phyloP scores from a whole-genome alignment of 2,797 vertebrate genomes.

The Gymnothorax reevesii region DNA sequence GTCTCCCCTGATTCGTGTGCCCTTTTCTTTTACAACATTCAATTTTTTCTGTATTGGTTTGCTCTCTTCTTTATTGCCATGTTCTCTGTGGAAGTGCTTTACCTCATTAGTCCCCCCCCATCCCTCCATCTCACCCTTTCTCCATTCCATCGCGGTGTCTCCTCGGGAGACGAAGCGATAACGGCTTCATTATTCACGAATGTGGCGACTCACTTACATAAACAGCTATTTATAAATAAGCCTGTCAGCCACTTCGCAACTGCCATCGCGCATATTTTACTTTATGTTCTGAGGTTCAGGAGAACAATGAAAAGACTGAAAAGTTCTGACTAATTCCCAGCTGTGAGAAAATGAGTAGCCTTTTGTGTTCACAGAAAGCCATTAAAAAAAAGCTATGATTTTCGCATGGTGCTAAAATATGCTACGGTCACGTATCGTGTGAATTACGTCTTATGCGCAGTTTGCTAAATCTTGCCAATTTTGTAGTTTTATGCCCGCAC shows the following conservation, averaged over 20 bases:
- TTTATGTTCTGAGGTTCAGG: background rate
- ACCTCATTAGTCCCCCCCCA: background rate
- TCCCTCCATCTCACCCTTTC: background rate
- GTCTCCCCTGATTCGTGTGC: background rate
- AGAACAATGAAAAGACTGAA: background rate
- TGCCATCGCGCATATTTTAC: background rate
- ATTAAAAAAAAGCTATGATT: background rate
- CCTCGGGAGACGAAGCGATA: constrained; percentile 38
- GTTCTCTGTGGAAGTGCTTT: background rate
- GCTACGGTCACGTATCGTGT: background rate
- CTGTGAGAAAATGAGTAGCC: background rate
- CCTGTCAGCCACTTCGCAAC: background rate
- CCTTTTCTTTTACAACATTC: constrained; percentile 5
- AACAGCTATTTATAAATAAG: constrained; percentile 73
- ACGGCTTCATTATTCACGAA: constrained; percentile 74
- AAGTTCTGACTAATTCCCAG: background rate
- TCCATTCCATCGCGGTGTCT: background rate
- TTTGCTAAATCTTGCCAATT: background rate
- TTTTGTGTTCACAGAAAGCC: background rate
- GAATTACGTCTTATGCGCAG: background rate
- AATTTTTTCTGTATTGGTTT: background rate
- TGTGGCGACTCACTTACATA: constrained; percentile 69
- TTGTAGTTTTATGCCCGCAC: background rate
- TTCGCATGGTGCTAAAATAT: background rate
- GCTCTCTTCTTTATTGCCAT: background rate